These are phyloP conservation scores for Cephus nigrinus DNA, from an alignment of 2,888 invertebrate genomes.

Conservation along the genomic window DNA sequence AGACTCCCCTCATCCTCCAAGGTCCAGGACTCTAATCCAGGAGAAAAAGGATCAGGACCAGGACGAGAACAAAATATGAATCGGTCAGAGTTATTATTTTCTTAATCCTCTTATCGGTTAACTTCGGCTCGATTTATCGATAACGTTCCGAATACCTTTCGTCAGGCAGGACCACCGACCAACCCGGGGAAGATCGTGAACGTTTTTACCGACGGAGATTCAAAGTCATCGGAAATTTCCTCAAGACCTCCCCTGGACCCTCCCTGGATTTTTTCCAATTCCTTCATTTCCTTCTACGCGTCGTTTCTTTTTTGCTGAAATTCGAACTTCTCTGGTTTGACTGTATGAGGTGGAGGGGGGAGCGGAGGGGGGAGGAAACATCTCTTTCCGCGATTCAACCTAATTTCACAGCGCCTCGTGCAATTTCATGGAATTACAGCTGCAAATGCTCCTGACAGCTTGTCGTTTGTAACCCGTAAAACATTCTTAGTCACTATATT, in stretches of 20 bases:
- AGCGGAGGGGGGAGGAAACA: too few relatives aligned
- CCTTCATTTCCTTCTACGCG: not conserved
- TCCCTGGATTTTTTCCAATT: not conserved
- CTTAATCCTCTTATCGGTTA: conserved; percentile 7
- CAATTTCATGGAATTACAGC: not conserved
- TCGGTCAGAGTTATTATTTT: conserved; percentile 10
- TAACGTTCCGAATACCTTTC: too few relatives aligned
- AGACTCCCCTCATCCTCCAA: conserved; percentile 33
- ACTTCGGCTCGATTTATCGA: not conserved
- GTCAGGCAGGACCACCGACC: too few relatives aligned
- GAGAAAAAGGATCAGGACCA: conserved; percentile 28
- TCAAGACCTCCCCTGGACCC: too few relatives aligned
- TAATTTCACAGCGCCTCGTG: not conserved
- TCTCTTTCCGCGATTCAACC: not conserved
- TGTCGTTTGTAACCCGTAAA: not conserved
- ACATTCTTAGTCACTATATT: not conserved
- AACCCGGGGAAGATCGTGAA: too few relatives aligned
- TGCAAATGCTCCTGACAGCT: not conserved
- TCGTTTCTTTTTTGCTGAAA: too few relatives aligned
- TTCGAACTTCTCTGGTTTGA: too few relatives aligned
- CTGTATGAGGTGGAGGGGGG: too few relatives aligned
- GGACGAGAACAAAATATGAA: conserved; percentile 22
- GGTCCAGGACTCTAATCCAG: not conserved
- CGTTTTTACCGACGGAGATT: not conserved
- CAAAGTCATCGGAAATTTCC: not conserved